Conservation (phyloP, 2,113 vertebrate species). For the Collichthys lucidus region DNA sequence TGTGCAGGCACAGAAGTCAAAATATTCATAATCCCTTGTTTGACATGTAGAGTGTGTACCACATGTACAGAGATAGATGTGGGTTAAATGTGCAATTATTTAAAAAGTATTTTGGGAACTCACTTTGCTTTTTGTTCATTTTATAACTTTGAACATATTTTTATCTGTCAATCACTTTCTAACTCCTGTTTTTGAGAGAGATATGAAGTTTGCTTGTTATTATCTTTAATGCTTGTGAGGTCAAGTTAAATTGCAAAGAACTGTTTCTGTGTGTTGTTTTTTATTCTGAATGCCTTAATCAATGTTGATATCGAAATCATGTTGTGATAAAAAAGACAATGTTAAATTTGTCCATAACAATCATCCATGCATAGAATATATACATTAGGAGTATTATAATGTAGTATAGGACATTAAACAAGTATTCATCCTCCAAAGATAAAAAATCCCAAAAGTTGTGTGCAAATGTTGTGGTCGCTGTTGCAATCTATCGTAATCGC, state of each 20-base stretch:
- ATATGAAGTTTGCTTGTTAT: background rate
- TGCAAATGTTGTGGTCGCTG: background rate
- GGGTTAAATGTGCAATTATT: background rate
- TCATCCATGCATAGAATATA: background rate
- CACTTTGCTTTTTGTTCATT: background rate
- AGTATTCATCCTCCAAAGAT: too few species aligned
- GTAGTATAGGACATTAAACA: too few species aligned
- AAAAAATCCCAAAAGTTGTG: background rate
- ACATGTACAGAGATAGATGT: background rate
- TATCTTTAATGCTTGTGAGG: too few species aligned
- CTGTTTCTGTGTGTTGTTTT: background rate
- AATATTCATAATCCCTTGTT: background rate
- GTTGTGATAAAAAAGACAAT: background rate
- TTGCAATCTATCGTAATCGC: too few species aligned
- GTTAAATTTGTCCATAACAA: background rate
- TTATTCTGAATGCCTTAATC: background rate
- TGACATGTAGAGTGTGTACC: background rate
- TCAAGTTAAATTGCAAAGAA: background rate
- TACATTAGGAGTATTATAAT: background rate
- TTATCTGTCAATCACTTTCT: background rate
- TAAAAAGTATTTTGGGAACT: background rate
- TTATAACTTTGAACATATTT: background rate
- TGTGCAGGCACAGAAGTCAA: background rate
- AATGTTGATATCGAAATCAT: background rate
- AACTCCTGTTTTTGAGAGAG: background rate